phyloP scores from a whole-genome alignment of 1,140 invertebrate species.

The Sycophila sp. region DNA sequence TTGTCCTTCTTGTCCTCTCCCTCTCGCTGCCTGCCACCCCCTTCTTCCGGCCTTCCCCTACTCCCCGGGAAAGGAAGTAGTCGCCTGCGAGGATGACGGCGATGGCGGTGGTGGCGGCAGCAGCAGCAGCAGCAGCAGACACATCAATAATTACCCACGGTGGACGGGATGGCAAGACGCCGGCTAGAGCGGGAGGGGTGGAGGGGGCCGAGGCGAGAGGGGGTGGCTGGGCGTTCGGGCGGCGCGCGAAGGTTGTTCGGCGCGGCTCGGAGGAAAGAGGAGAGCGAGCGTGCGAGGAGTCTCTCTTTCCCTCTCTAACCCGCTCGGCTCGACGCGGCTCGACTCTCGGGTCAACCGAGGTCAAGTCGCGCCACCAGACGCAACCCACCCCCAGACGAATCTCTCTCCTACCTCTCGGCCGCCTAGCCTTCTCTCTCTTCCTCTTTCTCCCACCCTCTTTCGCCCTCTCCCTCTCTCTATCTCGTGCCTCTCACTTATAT shows the following conservation, averaged over 20 bases:
- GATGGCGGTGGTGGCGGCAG: slow-evolving; percentile 39
- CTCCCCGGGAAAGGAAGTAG: slow-evolving; percentile 35
- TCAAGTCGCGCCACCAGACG: slow-evolving; percentile 66
- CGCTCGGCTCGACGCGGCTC: not conserved
- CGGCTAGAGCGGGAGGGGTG: slow-evolving; percentile 45
- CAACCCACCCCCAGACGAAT: slow-evolving; percentile 47
- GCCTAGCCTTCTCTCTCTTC: slow-evolving; percentile 24
- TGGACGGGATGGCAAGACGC: slow-evolving; percentile 60
- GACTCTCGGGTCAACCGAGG: slow-evolving; percentile 60
- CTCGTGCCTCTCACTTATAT: slow-evolving; percentile 32
- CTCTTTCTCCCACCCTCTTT: slow-evolving; percentile 18
- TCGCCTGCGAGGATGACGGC: slow-evolving; percentile 36
- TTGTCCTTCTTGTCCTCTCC: slow-evolving; percentile 16
- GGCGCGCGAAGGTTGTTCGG: slow-evolving; percentile 30
- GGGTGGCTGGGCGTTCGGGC: slow-evolving; percentile 39
- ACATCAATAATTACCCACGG: slow-evolving; percentile 65
- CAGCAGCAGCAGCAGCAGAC: slow-evolving; percentile 58
- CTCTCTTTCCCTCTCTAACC: not conserved
- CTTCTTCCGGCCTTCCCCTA: slow-evolving; percentile 37
- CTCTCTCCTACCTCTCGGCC: slow-evolving; percentile 35
- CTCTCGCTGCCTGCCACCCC: slow-evolving; percentile 11
- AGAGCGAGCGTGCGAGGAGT: slow-evolving; percentile 41
- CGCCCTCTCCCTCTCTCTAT: not conserved
- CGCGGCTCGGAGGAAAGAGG: not conserved
- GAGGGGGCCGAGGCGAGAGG: slow-evolving; percentile 38